A percentile compares a stretch with the other conserved stretches of the same genome.
These are phyloP conservation scores for Mormyrops boulengeri DNA, from an alignment of 2,797 vertebrate genomes.

Conservation along the genomic window DNA sequence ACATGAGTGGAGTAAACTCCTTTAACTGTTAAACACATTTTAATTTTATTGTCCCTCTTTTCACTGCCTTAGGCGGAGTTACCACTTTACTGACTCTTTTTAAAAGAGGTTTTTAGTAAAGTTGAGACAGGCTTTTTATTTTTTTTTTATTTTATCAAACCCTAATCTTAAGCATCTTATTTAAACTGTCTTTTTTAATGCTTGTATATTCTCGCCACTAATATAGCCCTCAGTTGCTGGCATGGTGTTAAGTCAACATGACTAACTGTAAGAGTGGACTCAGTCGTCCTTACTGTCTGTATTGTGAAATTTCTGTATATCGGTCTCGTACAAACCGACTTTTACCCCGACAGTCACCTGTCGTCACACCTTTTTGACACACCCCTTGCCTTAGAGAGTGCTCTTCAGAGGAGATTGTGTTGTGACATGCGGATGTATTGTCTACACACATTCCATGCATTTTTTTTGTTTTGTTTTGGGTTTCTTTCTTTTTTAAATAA, in stretches of 20 bases:
- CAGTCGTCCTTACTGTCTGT: background rate
- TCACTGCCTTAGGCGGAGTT: background rate
- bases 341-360: background rate
- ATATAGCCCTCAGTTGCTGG: background rate
- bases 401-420: background rate
- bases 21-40: background rate
- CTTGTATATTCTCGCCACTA: background rate
- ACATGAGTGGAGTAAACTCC: background rate
- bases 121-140: background rate
- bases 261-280: background rate
- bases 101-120: background rate
- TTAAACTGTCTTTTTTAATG: background rate
- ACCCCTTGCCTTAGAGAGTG: background rate
- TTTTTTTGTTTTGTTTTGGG: background rate
- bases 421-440: background rate
- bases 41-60: background rate
- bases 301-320: background rate
- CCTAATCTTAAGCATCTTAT: background rate
- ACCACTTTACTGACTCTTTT: background rate
- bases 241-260: background rate
- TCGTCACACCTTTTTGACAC: background rate
- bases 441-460: background rate
- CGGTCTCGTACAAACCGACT: background rate
- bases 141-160: background rate
- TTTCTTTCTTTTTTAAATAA: background rate